phyloP scores from a whole-genome alignment of 2,888 invertebrate genomes.

The Agrochola lota region DNA sequence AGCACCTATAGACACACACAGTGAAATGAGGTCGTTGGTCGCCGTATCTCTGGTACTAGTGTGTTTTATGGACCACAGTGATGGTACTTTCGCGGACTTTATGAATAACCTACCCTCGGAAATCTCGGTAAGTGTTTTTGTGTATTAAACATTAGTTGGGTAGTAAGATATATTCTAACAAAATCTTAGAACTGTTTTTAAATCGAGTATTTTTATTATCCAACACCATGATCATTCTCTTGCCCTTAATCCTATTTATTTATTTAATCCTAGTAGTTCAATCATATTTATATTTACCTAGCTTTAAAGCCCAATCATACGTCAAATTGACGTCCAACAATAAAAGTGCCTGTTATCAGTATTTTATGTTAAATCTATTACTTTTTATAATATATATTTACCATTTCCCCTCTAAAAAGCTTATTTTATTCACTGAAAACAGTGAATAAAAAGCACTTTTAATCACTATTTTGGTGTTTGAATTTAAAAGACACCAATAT shows the following conservation, averaged over 20 bases:
- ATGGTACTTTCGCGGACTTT: conserved; percentile 49
- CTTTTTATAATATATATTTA: too few relatives aligned
- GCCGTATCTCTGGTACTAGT: conserved; percentile 40
- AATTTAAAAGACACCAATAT: too few relatives aligned
- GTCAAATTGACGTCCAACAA: neutral
- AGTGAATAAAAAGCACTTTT: too few relatives aligned
- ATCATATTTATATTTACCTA: neutral
- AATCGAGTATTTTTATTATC: neutral
- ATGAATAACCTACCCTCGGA: conserved; percentile 48
- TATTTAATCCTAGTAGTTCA: neutral
- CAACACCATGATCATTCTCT: neutral
- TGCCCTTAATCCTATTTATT: neutral
- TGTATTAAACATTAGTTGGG: neutral
- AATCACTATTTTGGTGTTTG: too few relatives aligned
- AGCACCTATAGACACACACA: too few relatives aligned
- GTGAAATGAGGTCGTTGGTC: conserved; percentile 49
- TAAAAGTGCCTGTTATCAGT: neutral
- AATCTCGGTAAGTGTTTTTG: conserved; percentile 52
- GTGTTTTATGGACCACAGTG: conserved; percentile 38
- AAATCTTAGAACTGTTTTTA: neutral
- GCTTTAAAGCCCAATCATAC: neutral
- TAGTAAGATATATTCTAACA: neutral
- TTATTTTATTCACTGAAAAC: too few relatives aligned
- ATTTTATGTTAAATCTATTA: neutral
- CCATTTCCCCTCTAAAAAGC: too few relatives aligned